Evolutionary conservation across 2,113 vertebrate species (phyloP).

Genomic region (Bos javanicus): DNA sequence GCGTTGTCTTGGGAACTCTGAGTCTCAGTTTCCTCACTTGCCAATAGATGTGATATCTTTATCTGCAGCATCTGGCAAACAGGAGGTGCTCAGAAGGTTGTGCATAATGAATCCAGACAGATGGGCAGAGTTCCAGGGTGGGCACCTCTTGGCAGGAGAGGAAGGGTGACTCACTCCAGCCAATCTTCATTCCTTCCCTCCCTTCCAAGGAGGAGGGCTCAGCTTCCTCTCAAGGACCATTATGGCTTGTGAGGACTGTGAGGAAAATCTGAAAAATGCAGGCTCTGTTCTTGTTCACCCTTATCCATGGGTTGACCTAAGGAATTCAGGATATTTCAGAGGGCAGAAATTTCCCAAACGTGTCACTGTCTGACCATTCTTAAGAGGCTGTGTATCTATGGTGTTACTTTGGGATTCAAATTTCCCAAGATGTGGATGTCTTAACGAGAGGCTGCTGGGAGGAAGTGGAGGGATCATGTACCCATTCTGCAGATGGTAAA

Average conservation of each 20-base stretch:
- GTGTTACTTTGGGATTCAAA: background rate
- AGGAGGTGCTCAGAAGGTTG: background rate
- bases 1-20: background rate
- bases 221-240: background rate
- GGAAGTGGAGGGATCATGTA: background rate
- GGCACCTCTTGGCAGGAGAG: background rate
- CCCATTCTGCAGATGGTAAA: background rate
- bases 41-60: background rate
- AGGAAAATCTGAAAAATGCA: conserved; percentile 18
- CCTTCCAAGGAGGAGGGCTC: background rate
- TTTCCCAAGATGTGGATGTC: background rate
- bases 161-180: background rate
- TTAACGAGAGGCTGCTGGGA: background rate
- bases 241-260: background rate
- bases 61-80: background rate
- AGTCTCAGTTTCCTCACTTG: background rate
- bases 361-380: background rate
- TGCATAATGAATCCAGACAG: background rate
- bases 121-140: background rate
- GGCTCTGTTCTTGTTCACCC: background rate
- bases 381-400: background rate
- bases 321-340: conserved; percentile 23
- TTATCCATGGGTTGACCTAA: background rate
- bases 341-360: background rate
- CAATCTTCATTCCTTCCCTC: background rate